These are phyloP conservation scores for Drosophila melanica DNA, from an alignment of 1,140 invertebrate genomes.

Conservation along the genomic window DNA sequence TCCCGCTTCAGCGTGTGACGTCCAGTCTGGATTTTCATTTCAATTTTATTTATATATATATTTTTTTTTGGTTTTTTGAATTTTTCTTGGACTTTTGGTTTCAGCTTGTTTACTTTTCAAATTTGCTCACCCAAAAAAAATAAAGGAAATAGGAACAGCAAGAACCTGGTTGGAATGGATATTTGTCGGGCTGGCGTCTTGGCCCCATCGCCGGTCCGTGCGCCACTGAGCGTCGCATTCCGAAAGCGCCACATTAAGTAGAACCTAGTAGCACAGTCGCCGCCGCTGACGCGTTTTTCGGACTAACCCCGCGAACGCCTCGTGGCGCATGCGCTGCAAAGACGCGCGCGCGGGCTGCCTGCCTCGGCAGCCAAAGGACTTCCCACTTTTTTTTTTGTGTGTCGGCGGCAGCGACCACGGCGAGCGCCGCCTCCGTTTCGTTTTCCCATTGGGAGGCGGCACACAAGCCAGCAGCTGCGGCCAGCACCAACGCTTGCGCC, in stretches of 20 bases:
- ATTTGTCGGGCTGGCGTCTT: too few relatives aligned
- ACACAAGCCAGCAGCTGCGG: conserved; percentile 20
- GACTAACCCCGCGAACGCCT: conserved; percentile 33
- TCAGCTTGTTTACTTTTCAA: not conserved
- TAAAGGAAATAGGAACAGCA: too few relatives aligned
- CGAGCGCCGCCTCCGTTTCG: conserved; percentile 60
- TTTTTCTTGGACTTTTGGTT: conserved; percentile 16
- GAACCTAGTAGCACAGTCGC: conserved; percentile 41
- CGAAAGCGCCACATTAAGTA: conserved; percentile 73
- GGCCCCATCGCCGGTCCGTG: conserved; percentile 55
- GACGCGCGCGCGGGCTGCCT: too few relatives aligned
- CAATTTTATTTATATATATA: conserved; percentile 26
- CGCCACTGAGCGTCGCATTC: conserved; percentile 66
- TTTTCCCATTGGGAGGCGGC: conserved; percentile 72
- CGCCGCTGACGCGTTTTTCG: conserved; percentile 44
- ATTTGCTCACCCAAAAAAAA: too few relatives aligned
- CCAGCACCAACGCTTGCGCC: conserved; percentile 75
- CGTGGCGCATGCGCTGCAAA: conserved; percentile 31
- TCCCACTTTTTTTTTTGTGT: conserved; percentile 53
- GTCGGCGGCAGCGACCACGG: conserved; percentile 13
- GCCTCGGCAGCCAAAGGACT: conserved; percentile 44
- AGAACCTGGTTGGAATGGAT: too few relatives aligned
- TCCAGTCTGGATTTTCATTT: not conserved
- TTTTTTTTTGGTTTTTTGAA: conserved; percentile 15
- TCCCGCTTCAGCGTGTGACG: too few relatives aligned